Conservation (phyloP, 1,140 invertebrate genomes). For the Drosophila sproati region DNA sequence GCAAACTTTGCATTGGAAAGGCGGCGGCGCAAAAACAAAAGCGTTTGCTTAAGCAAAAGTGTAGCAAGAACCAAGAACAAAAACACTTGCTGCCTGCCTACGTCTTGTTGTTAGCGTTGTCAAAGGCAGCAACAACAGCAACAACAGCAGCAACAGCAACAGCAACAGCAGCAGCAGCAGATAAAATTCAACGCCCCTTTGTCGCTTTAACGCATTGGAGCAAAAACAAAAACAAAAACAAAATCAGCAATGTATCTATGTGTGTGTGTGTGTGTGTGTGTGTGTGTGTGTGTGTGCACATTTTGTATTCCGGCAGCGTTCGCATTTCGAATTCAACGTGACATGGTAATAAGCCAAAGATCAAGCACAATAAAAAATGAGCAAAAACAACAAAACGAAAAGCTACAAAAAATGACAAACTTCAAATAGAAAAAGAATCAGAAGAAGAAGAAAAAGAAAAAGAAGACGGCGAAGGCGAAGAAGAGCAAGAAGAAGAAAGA, state of each 20-base stretch:
- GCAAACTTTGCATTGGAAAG: conserved; percentile 36
- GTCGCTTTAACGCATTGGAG: conserved; percentile 71
- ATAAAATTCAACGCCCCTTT: conserved; percentile 69
- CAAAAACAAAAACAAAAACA: conserved; percentile 31
- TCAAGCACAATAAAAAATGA: conserved; percentile 70
- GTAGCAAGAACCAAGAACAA: conserved; percentile 21
- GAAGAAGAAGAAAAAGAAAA: conserved; percentile 4
- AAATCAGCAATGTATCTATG: conserved; percentile 5
- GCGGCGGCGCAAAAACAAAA: conserved; percentile 8
- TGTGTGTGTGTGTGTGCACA: conserved; percentile 26
- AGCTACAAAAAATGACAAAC: conserved; percentile 38
- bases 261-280: conserved; percentile 17
- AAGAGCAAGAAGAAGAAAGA: conserved; percentile 11
- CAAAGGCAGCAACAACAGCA: conserved; percentile 29
- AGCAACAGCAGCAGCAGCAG: conserved; percentile 7
- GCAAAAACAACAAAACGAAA: conserved; percentile 35
- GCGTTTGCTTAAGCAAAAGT: conserved; percentile 33
- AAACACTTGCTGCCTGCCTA: conserved; percentile 45
- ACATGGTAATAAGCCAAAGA: conserved; percentile 83
- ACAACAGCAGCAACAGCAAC: no score
- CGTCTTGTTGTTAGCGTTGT: conserved; percentile 59
- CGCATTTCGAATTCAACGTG: conserved; percentile 74
- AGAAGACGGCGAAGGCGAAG: no score
- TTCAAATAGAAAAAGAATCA: conserved; percentile 35
- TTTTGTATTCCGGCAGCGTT: conserved; percentile 72